Percentiles rank a stretch among this genome's conserved stretches.
phyloP scores from a whole-genome alignment of 1,140 invertebrate genomes.

The Eumaeus atala region DNA sequence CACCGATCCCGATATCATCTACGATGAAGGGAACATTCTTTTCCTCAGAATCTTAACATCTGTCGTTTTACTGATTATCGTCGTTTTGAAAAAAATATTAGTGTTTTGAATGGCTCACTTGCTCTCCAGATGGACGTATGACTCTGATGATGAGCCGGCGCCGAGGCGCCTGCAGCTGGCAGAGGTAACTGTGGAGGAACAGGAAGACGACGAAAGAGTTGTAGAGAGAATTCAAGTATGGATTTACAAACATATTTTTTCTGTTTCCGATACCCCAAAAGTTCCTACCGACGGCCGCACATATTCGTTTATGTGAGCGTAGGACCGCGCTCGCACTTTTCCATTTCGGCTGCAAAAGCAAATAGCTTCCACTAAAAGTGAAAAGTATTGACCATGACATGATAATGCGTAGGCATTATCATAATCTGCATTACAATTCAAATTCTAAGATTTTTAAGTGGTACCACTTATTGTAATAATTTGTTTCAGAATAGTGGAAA shows the following conservation, averaged over 20 bases:
- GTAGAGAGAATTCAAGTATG: constrained; percentile 42
- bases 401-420: too few species aligned
- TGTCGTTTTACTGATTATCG: not conserved
- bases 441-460: too few species aligned
- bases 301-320: too few species aligned
- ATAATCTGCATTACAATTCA: too few species aligned
- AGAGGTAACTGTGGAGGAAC: constrained; percentile 26
- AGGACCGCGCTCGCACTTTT: too few species aligned
- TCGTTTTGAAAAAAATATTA: not conserved
- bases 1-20: too few species aligned
- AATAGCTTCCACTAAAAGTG: too few species aligned
- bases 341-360: too few species aligned
- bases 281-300: too few species aligned
- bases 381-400: too few species aligned
- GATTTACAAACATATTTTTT: not conserved
- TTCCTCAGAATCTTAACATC: not conserved
- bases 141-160: not conserved
- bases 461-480: constrained; percentile 18
- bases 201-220: constrained; percentile 36
- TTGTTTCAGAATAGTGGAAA: constrained; percentile 46
- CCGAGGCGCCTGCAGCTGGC: constrained; percentile 11
- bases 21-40: too few species aligned
- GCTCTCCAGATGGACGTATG: not conserved
- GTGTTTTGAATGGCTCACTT: not conserved
- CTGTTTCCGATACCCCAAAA: constrained; percentile 1